These are phyloP conservation scores for Blennius ocellaris DNA, from an alignment of 2,113 vertebrate species.

Conservation along the genomic window DNA sequence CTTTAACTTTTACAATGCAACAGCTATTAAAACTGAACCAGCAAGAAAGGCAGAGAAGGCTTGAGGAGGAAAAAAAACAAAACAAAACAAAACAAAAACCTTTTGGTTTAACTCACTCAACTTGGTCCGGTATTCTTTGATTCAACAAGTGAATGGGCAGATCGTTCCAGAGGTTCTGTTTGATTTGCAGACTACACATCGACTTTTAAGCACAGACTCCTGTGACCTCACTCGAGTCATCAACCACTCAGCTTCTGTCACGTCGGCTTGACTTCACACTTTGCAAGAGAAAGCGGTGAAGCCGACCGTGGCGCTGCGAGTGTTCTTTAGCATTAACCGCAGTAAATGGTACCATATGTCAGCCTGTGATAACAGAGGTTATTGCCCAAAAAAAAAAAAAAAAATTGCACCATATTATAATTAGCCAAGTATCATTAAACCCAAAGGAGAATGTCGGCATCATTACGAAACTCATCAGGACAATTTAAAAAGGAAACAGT, in stretches of 20 bases:
- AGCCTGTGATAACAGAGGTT: constrained; percentile 34
- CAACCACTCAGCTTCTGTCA: constrained; percentile 58
- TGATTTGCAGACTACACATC: constrained; percentile 38
- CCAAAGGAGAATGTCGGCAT: constrained; percentile 49
- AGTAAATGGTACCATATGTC: constrained; percentile 60
- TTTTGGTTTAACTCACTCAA: constrained; percentile 51
- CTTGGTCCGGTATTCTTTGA: constrained; percentile 37
- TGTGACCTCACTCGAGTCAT: constrained; percentile 75
- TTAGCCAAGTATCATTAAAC: constrained; percentile 64
- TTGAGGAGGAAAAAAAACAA: not conserved
- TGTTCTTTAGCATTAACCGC: constrained; percentile 28
- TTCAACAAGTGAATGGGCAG: constrained; percentile 33
- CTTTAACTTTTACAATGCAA: not conserved
- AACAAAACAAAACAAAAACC: too few species aligned
- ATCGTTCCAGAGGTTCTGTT: constrained; percentile 48
- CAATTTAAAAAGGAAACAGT: constrained; percentile 47
- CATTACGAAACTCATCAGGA: constrained; percentile 47
- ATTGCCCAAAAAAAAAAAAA: constrained; percentile 21
- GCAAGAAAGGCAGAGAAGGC: not conserved
- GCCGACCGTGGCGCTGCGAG: constrained; percentile 3
- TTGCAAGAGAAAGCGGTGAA: constrained; percentile 22
- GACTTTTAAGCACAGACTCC: constrained; percentile 63
- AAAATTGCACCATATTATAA: constrained; percentile 43
- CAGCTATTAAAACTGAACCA: not conserved
- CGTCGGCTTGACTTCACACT: constrained; percentile 50